Evolutionary conservation across 2,888 invertebrate genomes (phyloP).

Genomic region (Shargacucullia verbasci): DNA sequence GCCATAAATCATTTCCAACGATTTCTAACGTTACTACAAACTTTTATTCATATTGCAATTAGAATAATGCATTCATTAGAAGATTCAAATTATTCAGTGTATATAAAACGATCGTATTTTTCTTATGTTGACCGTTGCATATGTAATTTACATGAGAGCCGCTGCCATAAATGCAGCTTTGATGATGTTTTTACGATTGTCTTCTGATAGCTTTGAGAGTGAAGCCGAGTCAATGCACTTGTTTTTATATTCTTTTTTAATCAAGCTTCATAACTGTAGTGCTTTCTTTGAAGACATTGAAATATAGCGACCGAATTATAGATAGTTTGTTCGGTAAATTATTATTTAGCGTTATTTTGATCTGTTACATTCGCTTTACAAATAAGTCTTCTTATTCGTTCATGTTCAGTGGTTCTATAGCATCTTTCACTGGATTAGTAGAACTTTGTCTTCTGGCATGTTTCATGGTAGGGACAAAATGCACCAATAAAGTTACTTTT

Average conservation of each 20-base stretch:
- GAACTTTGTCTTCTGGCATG: too few relatives aligned
- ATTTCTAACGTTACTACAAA: slow-evolving; percentile 29
- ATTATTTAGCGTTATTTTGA: too few relatives aligned
- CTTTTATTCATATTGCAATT: slow-evolving; percentile 14
- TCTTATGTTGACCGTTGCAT: slow-evolving; percentile 33
- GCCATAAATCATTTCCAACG: slow-evolving; percentile 3
- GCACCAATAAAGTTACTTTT: too few relatives aligned
- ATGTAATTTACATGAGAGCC: slow-evolving; percentile 39
- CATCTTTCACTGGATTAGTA: too few relatives aligned
- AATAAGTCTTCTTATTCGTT: too few relatives aligned
- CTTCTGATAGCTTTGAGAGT: slow-evolving; percentile 45
- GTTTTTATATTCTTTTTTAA: slow-evolving; percentile 33
- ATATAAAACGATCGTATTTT: slow-evolving; percentile 27
- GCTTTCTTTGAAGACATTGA: slow-evolving; percentile 34
- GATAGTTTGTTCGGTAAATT: too few relatives aligned
- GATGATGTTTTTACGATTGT: slow-evolving; percentile 57
- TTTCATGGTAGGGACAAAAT: too few relatives aligned
- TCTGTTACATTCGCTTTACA: too few relatives aligned
- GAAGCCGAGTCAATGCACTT: slow-evolving; percentile 46
- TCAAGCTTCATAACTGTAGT: slow-evolving; percentile 9
- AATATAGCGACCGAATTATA: slow-evolving; percentile 10
- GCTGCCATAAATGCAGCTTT: slow-evolving; percentile 39
- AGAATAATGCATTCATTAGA: slow-evolving; percentile 19
- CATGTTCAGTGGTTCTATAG: too few relatives aligned
- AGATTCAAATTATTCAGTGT: slow-evolving; percentile 29